phyloP scores from a whole-genome alignment of 1,140 invertebrate species.

The Mycetomoellerius zeteki region DNA sequence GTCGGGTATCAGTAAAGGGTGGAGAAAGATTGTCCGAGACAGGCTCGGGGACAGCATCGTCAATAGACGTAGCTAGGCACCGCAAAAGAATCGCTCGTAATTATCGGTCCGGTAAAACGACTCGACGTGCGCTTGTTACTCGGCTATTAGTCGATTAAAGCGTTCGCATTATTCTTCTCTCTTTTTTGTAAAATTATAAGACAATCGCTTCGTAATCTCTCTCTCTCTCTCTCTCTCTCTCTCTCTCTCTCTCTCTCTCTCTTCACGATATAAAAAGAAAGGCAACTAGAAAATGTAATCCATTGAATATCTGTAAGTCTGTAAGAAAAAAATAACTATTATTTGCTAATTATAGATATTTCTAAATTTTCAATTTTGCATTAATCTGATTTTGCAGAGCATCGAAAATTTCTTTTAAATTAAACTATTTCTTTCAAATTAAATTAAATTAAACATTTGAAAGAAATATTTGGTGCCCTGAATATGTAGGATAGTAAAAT shows the following conservation, averaged over 20 bases:
- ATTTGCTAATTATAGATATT: no score
- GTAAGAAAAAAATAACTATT: background rate
- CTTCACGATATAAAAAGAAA: background rate
- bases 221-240: background rate
- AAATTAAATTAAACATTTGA: no score
- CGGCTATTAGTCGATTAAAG: slow-evolving; percentile 20
- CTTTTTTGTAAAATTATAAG: slow-evolving; percentile 4
- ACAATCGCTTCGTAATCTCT: background rate
- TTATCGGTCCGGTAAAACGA: slow-evolving; percentile 22
- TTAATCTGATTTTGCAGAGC: no score
- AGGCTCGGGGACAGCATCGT: slow-evolving; percentile 17
- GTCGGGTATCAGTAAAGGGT: slow-evolving; percentile 48
- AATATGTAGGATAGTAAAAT: no score
- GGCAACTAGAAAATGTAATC: background rate
- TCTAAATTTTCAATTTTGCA: no score
- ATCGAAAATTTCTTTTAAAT: no score
- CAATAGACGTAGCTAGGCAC: slow-evolving; percentile 12
- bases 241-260: background rate
- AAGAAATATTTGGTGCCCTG: background rate
- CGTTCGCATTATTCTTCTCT: background rate
- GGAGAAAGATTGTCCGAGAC: slow-evolving; percentile 50
- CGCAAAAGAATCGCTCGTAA: slow-evolving; percentile 45
- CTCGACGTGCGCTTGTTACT: slow-evolving; percentile 27
- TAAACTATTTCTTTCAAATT: no score
- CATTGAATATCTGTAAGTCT: background rate